These are phyloP conservation scores for Druon quercuslanigerum DNA, from an alignment of 1,140 invertebrate genomes.

Conservation along the genomic window DNA sequence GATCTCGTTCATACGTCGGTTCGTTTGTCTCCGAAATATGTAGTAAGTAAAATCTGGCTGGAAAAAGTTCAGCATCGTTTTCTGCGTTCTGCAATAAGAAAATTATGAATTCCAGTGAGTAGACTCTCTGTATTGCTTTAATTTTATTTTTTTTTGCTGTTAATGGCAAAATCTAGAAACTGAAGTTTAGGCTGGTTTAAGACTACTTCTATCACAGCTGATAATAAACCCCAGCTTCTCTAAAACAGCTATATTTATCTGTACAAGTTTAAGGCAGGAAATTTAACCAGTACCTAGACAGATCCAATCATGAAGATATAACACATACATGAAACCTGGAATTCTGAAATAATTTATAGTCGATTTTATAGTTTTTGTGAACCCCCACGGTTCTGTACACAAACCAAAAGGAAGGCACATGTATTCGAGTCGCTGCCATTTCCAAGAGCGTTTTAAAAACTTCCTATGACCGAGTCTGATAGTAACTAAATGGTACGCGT, in stretches of 20 bases:
- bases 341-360: not conserved
- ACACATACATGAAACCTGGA: not conserved
- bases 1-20: too few relatives aligned
- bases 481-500: constrained; percentile 19
- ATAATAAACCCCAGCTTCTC: constrained; percentile 5
- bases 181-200: not conserved
- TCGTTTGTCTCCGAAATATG: too few relatives aligned
- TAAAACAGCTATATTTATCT: not conserved
- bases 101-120: too few relatives aligned
- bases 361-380: too few relatives aligned
- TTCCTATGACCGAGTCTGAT: constrained; percentile 9
- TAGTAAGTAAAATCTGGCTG: too few relatives aligned
- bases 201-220: not conserved
- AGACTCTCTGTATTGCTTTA: too few relatives aligned
- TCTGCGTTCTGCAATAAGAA: too few relatives aligned
- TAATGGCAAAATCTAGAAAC: constrained; percentile 33
- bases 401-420: too few relatives aligned
- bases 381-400: too few relatives aligned
- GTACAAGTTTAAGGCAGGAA: not conserved
- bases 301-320: not conserved
- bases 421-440: not conserved
- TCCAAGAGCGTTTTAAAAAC: constrained; percentile 19
- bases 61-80: too few relatives aligned
- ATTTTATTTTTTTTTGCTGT: not conserved
- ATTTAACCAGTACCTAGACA: not conserved